Evolutionary conservation across 1,140 invertebrate species (phyloP), one percentile per base, ranked within the genome.

Genomic region (Euura lappo): DNA sequence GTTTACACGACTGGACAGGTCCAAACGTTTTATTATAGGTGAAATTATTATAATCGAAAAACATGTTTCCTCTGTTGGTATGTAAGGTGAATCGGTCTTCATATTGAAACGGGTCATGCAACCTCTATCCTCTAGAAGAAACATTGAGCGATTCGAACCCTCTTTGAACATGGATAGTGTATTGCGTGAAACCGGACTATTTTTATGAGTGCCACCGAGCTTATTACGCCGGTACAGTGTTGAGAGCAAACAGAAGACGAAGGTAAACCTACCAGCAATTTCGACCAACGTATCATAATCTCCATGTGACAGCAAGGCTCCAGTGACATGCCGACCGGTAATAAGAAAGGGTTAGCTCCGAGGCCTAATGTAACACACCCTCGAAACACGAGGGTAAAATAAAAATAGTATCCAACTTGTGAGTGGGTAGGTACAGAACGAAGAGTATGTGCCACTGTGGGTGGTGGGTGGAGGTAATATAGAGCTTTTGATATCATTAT

Each of bases 401-500:
- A 68, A 68, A 68, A 68, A 68, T 68, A 68, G 66, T 68, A 68
- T 68, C 28, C 13, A 28, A 68, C 8, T 68, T 44, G 66, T 68
- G 66, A 68, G 66, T 44, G 28, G 47, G 6, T 45, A 60, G 28
- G 44, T 45, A n/a, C n/a, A 43, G 13, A 70, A 73, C 68, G 60
- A 10, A 44, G 51, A 72, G 71, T 65, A 45, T 72, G 70, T 72
- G 70, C 69, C 71, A 28, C 28, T 28, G 45, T 10, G 66, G 71
- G 28, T 72, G 47, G 51, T 68, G 64, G 45, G 71, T 45, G 45
- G 71, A 70, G 47, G 64, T 71, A 65, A 45, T 51, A 42, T 72
- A 65, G 68, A 69, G 70, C 72, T 74, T 64, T 71, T 69, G 44
- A 72, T 75, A 75, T 75, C 76, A 71, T 77, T 77, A 77, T 77